Evolutionary conservation across 2,888 invertebrate species (phyloP).

Genomic region (Clistopyga incitator): DNA sequence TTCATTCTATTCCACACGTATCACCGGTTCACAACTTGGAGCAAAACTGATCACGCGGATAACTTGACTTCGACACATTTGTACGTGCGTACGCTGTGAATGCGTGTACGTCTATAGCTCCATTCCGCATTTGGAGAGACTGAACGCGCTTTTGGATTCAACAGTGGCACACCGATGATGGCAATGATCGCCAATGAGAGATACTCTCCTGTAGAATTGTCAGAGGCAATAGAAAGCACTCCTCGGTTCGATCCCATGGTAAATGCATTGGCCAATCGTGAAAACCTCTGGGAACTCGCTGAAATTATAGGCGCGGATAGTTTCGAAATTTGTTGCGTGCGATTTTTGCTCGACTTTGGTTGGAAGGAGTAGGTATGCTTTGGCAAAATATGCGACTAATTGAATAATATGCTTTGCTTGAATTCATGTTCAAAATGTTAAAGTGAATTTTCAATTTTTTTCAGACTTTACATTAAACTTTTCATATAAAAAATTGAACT

Average conservation of each 20-base stretch:
- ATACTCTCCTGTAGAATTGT: slow-evolving; percentile 37
- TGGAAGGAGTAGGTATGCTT: neutral
- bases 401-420: slow-evolving; percentile 1
- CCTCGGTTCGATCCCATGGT: slow-evolving; percentile 30
- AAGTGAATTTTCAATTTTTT: no score
- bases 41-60: slow-evolving; percentile 43
- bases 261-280: slow-evolving; percentile 43
- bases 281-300: slow-evolving; percentile 46
- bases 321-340: slow-evolving; percentile 50
- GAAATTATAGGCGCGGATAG: slow-evolving; percentile 9
- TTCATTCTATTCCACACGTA: slow-evolving; percentile 34
- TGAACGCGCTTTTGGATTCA: slow-evolving; percentile 55
- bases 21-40: slow-evolving; percentile 13
- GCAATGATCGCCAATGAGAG: slow-evolving; percentile 51
- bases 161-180: slow-evolving; percentile 58
- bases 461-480: no score
- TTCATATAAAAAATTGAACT: no score
- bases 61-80: slow-evolving; percentile 44
- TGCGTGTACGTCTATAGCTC: slow-evolving; percentile 39
- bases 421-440: slow-evolving; percentile 4
- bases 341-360: neutral
- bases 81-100: slow-evolving; percentile 58
- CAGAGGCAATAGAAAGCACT: slow-evolving; percentile 37
- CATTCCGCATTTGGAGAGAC: slow-evolving; percentile 60
- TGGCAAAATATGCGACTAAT: neutral